phyloP scores from a whole-genome alignment of 2,797 vertebrate genomes.

The Galaxias olidus region DNA sequence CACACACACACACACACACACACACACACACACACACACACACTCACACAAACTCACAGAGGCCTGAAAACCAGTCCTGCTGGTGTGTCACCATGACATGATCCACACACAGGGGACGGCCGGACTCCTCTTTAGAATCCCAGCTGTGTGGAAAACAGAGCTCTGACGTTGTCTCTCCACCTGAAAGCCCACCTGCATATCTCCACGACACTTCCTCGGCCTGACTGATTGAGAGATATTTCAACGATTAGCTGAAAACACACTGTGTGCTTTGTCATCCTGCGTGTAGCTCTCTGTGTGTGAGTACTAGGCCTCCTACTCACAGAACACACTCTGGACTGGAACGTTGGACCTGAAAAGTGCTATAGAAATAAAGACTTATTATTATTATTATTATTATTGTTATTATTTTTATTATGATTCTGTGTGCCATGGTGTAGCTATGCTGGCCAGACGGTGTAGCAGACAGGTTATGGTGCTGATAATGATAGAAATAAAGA shows the following conservation, averaged over 20 bases:
- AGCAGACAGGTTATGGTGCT: no score
- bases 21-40: not conserved
- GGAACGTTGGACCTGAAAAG: no score
- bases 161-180: constrained; percentile 44
- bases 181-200: constrained; percentile 56
- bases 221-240: constrained; percentile 44
- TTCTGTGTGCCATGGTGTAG: no score
- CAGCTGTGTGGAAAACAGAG: constrained; percentile 46
- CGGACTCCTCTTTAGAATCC: constrained; percentile 47
- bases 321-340: no score
- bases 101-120: constrained; percentile 58
- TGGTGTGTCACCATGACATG: constrained; percentile 59
- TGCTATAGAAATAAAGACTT: no score
- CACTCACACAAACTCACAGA: no score
- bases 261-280: not conserved
- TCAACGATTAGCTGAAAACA: constrained; percentile 44
- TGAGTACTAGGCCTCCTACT: no score
- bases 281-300: no score
- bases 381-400: no score
- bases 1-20: not conserved
- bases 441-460: no score
- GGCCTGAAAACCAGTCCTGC: constrained; percentile 10
- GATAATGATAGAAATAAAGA: no score
- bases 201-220: constrained; percentile 10
- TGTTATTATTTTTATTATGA: no score